Evolutionary conservation across 2,113 vertebrate species (phyloP).

Genomic region (Leucosticte australis): DNA sequence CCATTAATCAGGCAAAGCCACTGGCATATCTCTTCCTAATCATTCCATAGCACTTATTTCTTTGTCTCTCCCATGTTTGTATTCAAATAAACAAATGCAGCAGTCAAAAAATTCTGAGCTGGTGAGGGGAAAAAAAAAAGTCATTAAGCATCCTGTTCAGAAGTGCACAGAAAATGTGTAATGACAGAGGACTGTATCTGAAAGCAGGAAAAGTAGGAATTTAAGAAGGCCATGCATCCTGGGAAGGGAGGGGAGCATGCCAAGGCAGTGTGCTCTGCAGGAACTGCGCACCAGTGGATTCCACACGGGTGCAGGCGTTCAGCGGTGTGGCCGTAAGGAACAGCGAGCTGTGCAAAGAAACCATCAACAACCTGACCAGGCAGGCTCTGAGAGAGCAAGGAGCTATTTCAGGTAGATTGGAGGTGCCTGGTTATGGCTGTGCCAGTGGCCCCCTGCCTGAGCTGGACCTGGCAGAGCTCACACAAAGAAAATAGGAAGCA

Average conservation of each 20-base stretch:
- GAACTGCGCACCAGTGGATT: background rate
- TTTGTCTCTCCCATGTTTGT: background rate
- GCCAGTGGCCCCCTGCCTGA: background rate
- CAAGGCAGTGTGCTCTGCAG: background rate
- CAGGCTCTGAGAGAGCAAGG: background rate
- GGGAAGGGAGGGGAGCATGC: background rate
- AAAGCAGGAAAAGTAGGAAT: background rate
- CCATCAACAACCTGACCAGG: background rate
- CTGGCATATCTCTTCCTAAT: background rate
- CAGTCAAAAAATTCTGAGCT: background rate
- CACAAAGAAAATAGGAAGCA: background rate
- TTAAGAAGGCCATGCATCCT: background rate
- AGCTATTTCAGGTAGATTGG: background rate
- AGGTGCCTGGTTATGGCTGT: background rate
- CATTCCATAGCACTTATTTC: background rate
- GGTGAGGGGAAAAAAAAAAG: background rate
- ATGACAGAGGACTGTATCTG: background rate
- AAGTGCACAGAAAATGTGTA: background rate
- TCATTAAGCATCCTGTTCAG: background rate
- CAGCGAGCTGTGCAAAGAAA: background rate
- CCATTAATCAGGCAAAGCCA: constrained; percentile 3
- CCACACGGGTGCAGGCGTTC: background rate
- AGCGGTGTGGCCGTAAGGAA: background rate
- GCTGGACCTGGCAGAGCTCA: background rate
- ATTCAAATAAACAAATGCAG: background rate